Percentiles rank a stretch among this genome's conserved stretches.
phyloP scores from a whole-genome alignment of 2,888 invertebrate genomes.

The Eubasilissa splendida region DNA sequence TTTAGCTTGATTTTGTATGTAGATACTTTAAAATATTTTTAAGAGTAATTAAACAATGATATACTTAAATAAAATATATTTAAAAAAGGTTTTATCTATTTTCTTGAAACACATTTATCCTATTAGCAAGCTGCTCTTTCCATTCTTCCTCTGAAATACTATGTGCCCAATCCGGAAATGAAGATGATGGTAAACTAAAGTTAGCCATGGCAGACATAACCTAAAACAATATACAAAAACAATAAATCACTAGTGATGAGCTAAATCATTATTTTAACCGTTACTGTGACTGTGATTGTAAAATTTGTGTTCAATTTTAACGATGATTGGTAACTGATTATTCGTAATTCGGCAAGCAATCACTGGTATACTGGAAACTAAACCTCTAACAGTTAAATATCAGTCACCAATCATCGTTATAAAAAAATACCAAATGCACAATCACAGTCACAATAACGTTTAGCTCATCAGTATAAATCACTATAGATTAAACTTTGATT shows the following conservation, averaged over 20 bases:
- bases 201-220: constrained; percentile 82
- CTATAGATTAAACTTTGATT: neutral
- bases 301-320: too few relatives aligned
- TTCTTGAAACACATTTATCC: constrained; percentile 63
- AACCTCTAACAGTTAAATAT: too few relatives aligned
- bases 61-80: neutral
- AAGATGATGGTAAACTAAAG: constrained; percentile 76
- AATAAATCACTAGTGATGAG: neutral
- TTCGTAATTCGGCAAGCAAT: too few relatives aligned
- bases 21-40: neutral
- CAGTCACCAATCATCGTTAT: too few relatives aligned
- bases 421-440: too few relatives aligned
- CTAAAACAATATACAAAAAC: constrained; percentile 62
- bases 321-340: too few relatives aligned
- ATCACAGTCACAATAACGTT: too few relatives aligned
- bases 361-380: too few relatives aligned
- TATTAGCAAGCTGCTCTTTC: constrained; percentile 77
- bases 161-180: constrained; percentile 82
- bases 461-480: neutral
- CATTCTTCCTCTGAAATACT: constrained; percentile 80
- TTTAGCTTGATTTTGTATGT: neutral
- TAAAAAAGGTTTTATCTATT: constrained; percentile 40
- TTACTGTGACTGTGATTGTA: too few relatives aligned
- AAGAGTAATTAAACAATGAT: neutral
- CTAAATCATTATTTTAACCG: too few relatives aligned